Percentiles rank a stretch among this genome's conserved stretches.
These are phyloP conservation scores for Galaxias olidus DNA, from an alignment of 2,797 vertebrate genomes.

Conservation along the genomic window DNA sequence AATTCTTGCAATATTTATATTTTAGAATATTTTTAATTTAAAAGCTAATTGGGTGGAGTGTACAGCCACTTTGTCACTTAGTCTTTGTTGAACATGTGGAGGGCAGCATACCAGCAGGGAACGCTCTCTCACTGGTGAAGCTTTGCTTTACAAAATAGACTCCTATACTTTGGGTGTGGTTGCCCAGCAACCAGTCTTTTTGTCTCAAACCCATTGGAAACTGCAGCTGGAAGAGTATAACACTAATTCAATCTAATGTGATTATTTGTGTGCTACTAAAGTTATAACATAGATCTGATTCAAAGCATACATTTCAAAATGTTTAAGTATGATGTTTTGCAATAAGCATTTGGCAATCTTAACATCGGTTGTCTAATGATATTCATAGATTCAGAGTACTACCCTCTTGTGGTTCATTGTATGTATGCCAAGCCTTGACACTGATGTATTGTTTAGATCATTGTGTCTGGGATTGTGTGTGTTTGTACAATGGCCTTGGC, in stretches of 20 bases:
- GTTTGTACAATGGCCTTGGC: neutral
- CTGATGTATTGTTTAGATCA: neutral
- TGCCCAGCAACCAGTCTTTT: conserved; percentile 68
- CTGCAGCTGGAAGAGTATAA: no score
- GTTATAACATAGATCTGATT: neutral
- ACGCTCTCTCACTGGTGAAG: neutral
- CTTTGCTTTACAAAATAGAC: neutral
- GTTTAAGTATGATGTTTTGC: neutral
- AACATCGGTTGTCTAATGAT: no score
- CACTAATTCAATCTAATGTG: no score
- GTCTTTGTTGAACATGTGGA: neutral
- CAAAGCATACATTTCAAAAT: neutral
- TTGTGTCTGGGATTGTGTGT: neutral
- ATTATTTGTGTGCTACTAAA: no score
- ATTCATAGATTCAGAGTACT: no score
- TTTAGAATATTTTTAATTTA: no score
- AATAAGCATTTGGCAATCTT: neutral
- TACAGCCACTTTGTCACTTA: no score
- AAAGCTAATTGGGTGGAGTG: no score
- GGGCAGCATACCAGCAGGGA: neutral
- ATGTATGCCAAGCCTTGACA: no score
- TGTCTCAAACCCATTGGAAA: conserved; percentile 72
- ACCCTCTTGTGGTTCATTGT: no score
- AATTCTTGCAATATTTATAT: no score
- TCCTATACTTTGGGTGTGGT: conserved; percentile 60